Conservation (phyloP, 1,140 invertebrate species). For the Bilobella aurantiaca region DNA sequence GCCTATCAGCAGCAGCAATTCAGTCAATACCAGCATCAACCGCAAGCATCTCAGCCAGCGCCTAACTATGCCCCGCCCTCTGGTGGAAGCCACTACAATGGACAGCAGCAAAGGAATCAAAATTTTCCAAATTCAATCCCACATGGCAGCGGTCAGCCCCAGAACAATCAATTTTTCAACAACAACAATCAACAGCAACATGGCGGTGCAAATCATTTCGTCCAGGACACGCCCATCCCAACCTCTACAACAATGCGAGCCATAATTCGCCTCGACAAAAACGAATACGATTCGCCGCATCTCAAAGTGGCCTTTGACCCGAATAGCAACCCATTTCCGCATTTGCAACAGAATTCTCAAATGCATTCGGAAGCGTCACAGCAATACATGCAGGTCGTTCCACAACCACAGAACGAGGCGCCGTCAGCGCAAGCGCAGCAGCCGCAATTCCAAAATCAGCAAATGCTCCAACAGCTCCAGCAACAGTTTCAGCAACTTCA, state of each 20-base stretch:
- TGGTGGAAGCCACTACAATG: slow-evolving; percentile 6
- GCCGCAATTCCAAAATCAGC: neutral
- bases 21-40: neutral
- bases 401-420: slow-evolving; percentile 21
- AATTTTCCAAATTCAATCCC: neutral
- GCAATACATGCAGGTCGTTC: neutral
- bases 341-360: slow-evolving; percentile 14
- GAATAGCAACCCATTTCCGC: slow-evolving; percentile 9
- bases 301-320: slow-evolving; percentile 28
- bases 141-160: neutral
- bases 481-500: slow-evolving; percentile 14
- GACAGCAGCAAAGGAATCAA: neutral
- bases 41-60: neutral
- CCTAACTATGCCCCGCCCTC: slow-evolving; percentile 10
- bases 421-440: slow-evolving; percentile 7
- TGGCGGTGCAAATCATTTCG: neutral
- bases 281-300: slow-evolving; percentile 44
- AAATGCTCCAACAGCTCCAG: neutral
- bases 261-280: slow-evolving; percentile 71
- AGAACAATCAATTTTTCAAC: neutral
- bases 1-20: neutral
- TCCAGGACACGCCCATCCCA: neutral
- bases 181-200: slow-evolving; percentile 12
- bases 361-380: slow-evolving; percentile 6
- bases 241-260: slow-evolving; percentile 60